Percentiles rank a stretch among this genome's conserved stretches.
Evolutionary conservation across 1,140 invertebrate species (phyloP).

Genomic region (Drosophila tropicalis): DNA sequence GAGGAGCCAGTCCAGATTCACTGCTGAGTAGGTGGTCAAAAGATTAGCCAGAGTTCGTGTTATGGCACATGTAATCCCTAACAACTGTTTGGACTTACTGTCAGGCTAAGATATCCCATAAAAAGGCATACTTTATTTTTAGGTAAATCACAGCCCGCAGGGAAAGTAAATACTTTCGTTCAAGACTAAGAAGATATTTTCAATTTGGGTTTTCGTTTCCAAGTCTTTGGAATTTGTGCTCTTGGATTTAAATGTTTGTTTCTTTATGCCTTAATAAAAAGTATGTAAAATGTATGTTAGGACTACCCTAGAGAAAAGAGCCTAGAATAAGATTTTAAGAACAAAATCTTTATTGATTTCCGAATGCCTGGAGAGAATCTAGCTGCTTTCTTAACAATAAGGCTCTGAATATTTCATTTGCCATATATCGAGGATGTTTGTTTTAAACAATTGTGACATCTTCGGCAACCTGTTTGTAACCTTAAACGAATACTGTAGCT

Average conservation of each 20-base stretch:
- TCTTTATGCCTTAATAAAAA: not conserved
- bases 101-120: not conserved
- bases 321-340: too few species aligned
- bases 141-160: not conserved
- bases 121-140: conserved; percentile 2
- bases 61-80: not conserved
- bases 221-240: not conserved
- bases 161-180: not conserved
- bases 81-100: conserved; percentile 8
- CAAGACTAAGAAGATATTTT: not conserved
- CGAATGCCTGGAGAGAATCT: too few species aligned
- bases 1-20: not conserved
- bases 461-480: not conserved
- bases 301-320: too few species aligned
- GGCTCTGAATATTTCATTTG: not conserved
- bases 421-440: not conserved
- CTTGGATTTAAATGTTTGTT: not conserved
- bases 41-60: conserved; percentile 3
- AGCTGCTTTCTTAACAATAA: too few species aligned
- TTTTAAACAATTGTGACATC: not conserved
- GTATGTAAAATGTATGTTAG: too few species aligned
- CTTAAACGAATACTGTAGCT: not conserved
- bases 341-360: too few species aligned
- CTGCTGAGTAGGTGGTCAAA: conserved; percentile 40
- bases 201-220: not conserved